Percentiles rank a stretch among this genome's conserved stretches.
phyloP scores from a whole-genome alignment of 2,113 vertebrate species.

The Zapus hudsonius region DNA sequence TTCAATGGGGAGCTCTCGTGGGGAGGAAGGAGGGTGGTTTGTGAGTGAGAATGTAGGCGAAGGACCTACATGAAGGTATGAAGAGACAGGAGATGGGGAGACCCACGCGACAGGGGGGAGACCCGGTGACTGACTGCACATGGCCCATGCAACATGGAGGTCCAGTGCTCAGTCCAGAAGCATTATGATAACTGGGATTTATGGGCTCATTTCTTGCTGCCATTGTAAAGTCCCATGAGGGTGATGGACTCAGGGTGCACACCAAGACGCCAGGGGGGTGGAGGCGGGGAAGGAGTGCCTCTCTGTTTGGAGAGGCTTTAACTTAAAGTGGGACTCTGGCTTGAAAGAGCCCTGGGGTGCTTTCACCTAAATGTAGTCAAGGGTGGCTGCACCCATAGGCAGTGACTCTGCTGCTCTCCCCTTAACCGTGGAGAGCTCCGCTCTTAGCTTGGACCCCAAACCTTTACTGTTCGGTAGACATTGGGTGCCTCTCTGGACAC shows the following conservation, averaged over 20 bases:
- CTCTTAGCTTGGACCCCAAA: background rate
- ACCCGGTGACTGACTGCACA: background rate
- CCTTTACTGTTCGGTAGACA: background rate
- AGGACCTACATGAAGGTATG: background rate
- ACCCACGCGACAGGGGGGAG: background rate
- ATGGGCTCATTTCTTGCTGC: background rate
- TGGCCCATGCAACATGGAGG: background rate
- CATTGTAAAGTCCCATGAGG: background rate
- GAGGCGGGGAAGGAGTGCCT: background rate
- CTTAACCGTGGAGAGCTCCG: background rate
- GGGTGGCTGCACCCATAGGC: background rate
- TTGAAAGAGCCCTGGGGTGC: background rate
- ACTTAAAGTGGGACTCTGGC: background rate
- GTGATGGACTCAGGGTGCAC: background rate
- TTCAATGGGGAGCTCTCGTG: background rate
- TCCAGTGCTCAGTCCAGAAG: background rate
- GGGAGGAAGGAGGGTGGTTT: background rate
- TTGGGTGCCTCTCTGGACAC: background rate
- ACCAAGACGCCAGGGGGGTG: background rate
- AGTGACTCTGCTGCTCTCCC: background rate
- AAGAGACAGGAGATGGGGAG: background rate
- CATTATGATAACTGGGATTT: background rate
- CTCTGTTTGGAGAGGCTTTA: background rate
- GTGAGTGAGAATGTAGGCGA: background rate
- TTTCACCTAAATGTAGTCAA: background rate